Evolutionary conservation across 2,888 invertebrate genomes (phyloP).

Genomic region (Cosmorhoe ocellata): DNA sequence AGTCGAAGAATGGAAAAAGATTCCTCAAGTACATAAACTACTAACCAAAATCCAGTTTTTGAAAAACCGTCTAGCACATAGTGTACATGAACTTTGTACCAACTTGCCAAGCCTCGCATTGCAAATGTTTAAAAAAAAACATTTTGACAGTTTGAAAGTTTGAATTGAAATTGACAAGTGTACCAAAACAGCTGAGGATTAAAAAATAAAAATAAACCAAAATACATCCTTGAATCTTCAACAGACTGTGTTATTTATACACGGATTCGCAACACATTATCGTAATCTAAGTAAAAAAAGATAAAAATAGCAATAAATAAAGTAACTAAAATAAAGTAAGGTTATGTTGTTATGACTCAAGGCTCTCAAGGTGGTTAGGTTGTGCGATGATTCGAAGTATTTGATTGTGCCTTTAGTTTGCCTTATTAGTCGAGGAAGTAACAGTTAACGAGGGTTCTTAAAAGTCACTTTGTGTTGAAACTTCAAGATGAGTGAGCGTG

Average conservation of each 20-base stretch:
- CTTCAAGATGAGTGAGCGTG: slow-evolving; percentile 66
- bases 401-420: slow-evolving; percentile 52
- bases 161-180: slow-evolving; percentile 76
- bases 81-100: no score
- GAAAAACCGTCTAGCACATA: no score
- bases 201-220: slow-evolving; percentile 35
- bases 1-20: no score
- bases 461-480: slow-evolving; percentile 46
- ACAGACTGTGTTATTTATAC: slow-evolving; percentile 6
- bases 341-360: slow-evolving; percentile 68
- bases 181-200: slow-evolving; percentile 53
- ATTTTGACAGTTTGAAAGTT: slow-evolving; percentile 28
- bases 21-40: no score
- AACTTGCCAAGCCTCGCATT: no score
- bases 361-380: slow-evolving; percentile 55
- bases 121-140: slow-evolving; percentile 1
- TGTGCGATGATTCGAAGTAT: slow-evolving; percentile 57
- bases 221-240: slow-evolving; percentile 28
- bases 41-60: no score
- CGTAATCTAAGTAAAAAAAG: slow-evolving; percentile 4
- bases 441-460: slow-evolving; percentile 38
- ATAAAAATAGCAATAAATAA: slow-evolving; percentile 16
- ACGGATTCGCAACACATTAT: slow-evolving; percentile 7
- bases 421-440: slow-evolving; percentile 64
- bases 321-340: slow-evolving; percentile 46